A percentile compares a stretch with the other conserved stretches of the same genome.
Conservation (phyloP, 53 echinoderm and acorn worm genomes). For the Holothuria leucospilota region DNA sequence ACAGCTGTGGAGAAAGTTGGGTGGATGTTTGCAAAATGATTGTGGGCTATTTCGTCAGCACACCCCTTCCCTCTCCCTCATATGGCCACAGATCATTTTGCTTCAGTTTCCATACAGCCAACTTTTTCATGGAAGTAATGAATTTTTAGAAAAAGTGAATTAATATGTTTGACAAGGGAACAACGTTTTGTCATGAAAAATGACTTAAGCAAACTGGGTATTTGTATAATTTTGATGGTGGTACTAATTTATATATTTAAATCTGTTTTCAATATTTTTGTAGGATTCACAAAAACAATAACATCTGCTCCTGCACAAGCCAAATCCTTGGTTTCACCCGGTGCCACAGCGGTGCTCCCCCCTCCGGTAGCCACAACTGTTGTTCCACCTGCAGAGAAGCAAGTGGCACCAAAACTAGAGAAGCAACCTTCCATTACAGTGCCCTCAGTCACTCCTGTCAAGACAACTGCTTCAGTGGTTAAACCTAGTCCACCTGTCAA, state of each 20-base stretch:
- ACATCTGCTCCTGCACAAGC: constrained; percentile 2
- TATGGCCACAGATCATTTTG: too few relatives aligned
- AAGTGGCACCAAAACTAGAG: background rate
- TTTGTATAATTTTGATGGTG: background rate
- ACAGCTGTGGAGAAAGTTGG: too few relatives aligned
- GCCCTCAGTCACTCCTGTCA: background rate
- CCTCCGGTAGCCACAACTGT: background rate
- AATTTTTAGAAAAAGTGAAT: too few relatives aligned
- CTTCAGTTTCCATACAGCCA: too few relatives aligned
- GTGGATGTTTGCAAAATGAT: too few relatives aligned
- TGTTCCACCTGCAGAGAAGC: background rate
- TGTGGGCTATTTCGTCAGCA: too few relatives aligned
- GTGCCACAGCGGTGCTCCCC: constrained; percentile 20
- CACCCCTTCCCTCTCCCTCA: too few relatives aligned
- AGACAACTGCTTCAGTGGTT: background rate
- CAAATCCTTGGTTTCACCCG: constrained; percentile 14
- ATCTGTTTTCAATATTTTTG: background rate
- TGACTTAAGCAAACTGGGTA: too few relatives aligned
- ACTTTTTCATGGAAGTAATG: too few relatives aligned
- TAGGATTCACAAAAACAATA: constrained; percentile 28
- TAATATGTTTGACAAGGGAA: too few relatives aligned
- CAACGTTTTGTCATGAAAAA: too few relatives aligned
- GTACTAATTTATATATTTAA: background rate
- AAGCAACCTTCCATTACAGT: constrained; percentile 12
- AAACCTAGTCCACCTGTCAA: constrained; percentile 14